Evolutionary conservation across 92 coral and sea anemone genomes (phyloP), one percentile per base, ranked within the genome.

Genomic region (Zoanthus sansibaricus): DNA sequence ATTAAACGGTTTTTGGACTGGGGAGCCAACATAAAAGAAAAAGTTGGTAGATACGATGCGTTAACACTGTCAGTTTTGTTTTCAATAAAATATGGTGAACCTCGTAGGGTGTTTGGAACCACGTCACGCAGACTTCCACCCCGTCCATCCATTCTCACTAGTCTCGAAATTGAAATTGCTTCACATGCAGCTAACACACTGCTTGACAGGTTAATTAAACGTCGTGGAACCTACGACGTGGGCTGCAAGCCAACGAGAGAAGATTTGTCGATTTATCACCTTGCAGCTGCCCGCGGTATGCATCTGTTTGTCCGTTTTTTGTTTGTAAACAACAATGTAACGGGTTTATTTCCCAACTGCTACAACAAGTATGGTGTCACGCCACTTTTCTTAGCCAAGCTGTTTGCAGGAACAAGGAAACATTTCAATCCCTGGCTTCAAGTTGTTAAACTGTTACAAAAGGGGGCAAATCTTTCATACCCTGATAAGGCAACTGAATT

Each of bases 281-380:
- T 94, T 44, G 98, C 98, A 52, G 95, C 92, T n/a, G 82, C 93
- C 61, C 86, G 94, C 0, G 98, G 98, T 32, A 83, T 92, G 59
- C 72, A 75, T 2, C 44, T 64, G 37, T 88, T 92, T 69, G 77
- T 92, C 6, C 49, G 17, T 33, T 76, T 31, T 70, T 78, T 92
- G 3, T 58, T 92, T 7, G 51, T 83, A n/a, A 75, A 88, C 55
- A 37, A 79, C 12, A 73, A 61, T 0, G 76, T 33, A 0, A 86
- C 71, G 72, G 86, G 82, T 5, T 16, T 94, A 16, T 72, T 59
- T 16, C 86, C 87, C 14, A 71, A 89, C 86, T 92, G 98, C 77
- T 72, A 91, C 70, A 90, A 94, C 77, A 62, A 32, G 13, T 76
- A 91, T 72, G 92, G 94, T 2, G 61, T 94, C 9, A 83, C 89